These are phyloP conservation scores for Danio jaintianensis DNA, from an alignment of 2,797 vertebrate species.

Conservation along the genomic window DNA sequence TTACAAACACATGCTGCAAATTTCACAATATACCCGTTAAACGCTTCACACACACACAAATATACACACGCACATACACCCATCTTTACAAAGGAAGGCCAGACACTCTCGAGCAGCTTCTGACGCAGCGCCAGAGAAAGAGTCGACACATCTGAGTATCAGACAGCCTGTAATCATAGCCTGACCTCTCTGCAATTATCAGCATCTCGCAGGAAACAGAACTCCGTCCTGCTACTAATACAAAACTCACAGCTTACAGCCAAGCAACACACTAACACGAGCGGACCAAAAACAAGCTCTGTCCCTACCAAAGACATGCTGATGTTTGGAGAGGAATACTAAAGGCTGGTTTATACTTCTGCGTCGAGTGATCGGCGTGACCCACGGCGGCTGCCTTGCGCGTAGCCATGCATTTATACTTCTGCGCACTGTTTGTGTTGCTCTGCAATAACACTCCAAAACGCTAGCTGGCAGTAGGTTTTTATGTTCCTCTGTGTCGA, in stretches of 20 bases:
- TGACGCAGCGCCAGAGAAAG: conserved; percentile 40
- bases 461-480: too few species aligned
- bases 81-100: conserved; percentile 54
- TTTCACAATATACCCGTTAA: too few species aligned
- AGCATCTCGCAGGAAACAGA: conserved; percentile 74
- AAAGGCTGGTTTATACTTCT: too few species aligned
- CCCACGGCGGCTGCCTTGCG: too few species aligned
- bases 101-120: conserved; percentile 55
- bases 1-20: too few species aligned
- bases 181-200: conserved; percentile 79
- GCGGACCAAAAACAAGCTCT: neutral
- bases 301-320: neutral
- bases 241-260: conserved; percentile 60
- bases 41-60: conserved; percentile 5
- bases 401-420: too few species aligned
- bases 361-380: too few species aligned
- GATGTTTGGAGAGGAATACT: neutral
- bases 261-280: conserved; percentile 56
- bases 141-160: conserved; percentile 76
- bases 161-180: conserved; percentile 80
- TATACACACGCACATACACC: conserved; percentile 31
- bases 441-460: too few species aligned
- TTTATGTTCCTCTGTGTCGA: too few species aligned
- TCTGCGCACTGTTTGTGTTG: too few species aligned
- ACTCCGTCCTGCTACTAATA: conserved; percentile 72